These are phyloP conservation scores for Synergus japonicus DNA, from an alignment of 2,888 invertebrate genomes.

Conservation along the genomic window DNA sequence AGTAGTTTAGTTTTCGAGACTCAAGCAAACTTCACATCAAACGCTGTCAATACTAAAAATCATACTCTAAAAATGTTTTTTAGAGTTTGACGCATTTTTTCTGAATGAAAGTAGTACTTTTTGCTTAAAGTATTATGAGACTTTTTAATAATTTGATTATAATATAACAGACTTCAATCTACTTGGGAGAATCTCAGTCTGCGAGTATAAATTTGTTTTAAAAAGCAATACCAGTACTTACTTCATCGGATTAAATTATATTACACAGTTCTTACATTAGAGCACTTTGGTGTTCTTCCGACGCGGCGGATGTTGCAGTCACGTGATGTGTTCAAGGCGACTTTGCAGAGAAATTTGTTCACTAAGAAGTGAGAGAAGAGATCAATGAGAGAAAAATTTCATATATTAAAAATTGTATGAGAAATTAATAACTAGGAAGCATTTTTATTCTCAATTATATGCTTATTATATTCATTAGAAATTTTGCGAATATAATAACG, in stretches of 20 bases:
- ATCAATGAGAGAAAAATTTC: too few relatives aligned
- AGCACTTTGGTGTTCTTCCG: constrained; percentile 29
- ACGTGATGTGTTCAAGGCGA: constrained; percentile 28
- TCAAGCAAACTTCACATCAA: constrained; percentile 1
- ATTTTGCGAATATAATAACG: too few relatives aligned
- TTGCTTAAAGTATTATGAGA: too few relatives aligned
- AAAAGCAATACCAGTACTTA: background rate
- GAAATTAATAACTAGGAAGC: too few relatives aligned
- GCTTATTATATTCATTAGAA: too few relatives aligned
- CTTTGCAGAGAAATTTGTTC: background rate
- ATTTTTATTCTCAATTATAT: too few relatives aligned
- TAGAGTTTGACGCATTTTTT: too few relatives aligned
- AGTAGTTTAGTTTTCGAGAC: background rate
- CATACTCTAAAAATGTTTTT: background rate
- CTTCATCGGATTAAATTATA: constrained; percentile 4
- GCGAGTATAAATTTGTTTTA: background rate
- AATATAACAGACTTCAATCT: too few relatives aligned
- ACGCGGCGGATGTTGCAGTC: background rate
- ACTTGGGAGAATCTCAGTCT: background rate
- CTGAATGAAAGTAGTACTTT: too few relatives aligned
- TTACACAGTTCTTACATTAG: constrained; percentile 16
- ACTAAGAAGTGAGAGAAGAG: background rate
- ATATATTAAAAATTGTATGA: too few relatives aligned
- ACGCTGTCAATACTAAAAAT: background rate
- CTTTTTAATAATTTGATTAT: background rate